Evolutionary conservation across 2,113 vertebrate genomes (phyloP), one percentile per base, ranked within the genome.

Genomic region (Verasper variegatus): DNA sequence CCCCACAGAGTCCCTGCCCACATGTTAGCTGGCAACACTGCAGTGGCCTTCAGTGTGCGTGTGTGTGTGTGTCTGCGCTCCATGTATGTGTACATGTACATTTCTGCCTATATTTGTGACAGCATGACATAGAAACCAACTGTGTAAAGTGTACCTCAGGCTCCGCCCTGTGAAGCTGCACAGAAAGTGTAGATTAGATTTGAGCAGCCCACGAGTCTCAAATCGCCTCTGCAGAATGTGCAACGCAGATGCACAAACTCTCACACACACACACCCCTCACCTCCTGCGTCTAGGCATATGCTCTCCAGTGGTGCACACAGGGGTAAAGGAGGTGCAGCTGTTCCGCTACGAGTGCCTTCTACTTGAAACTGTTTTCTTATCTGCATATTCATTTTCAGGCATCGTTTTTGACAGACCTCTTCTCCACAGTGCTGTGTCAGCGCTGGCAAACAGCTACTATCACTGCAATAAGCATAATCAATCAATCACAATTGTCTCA

Each of bases 1-100:
- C n/a, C 52, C 56, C 58, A 55, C 62, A 23, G 47, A 67, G 71
- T 14, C 45, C 75, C 56, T 71, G 62, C 45, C 61, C 67, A 71
- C 60, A 56, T 62, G 71, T 82, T 37, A 23, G 45, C 51, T 68
- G 42, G 24, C 57, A 68, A 45, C 54, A 47, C 68, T 40, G 52
- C 5, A 21, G 1, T 5, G 20, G 35, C 59, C 62, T 42, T 61
- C 21, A 24, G 18, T 65, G 47, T 37, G 49, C 24, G 14, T 65
- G 47, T 37, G 47, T 40, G 21, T 55, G 23, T 47, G 24, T 15
- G 13, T 27, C 26, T 42, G 8, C 14, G 23, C 13, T 58, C 18
- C 20, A 20, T 17, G 62, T 58, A 17, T 18, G 54, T 23, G 24
- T n/a, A n/a, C 49, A 42, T 60, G 37, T 24, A 55, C 71, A 60